Evolutionary conservation across 1,140 invertebrate genomes (phyloP).

Genomic region (Chrysopa pallens): DNA sequence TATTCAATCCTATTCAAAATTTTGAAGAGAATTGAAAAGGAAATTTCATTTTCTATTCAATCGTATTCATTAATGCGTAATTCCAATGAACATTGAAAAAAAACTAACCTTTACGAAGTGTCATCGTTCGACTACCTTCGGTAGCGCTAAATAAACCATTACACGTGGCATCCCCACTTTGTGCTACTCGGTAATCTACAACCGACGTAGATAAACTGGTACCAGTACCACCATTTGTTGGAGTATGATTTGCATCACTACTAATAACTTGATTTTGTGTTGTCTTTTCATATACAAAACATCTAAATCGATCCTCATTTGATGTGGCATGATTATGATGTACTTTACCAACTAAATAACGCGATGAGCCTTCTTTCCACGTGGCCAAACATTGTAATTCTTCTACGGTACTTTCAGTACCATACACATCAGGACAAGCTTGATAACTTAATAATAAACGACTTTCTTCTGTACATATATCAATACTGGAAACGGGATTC

Average conservation of each 20-base stretch:
- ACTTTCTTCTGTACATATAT: conserved; percentile 78
- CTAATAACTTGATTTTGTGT: conserved; percentile 11
- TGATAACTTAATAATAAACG: conserved; percentile 73
- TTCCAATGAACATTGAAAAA: conserved; percentile 15
- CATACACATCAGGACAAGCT: conserved; percentile 75
- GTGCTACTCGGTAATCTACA: conserved; percentile 59
- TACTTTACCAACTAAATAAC: conserved; percentile 66
- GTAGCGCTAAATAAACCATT: conserved; percentile 66
- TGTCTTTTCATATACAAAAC: conserved; percentile 78
- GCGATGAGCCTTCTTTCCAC: conserved; percentile 77
- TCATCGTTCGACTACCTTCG: conserved; percentile 59
- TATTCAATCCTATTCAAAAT: too few species aligned
- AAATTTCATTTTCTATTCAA: too few species aligned
- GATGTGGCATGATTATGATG: conserved; percentile 69
- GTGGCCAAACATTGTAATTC: conserved; percentile 69
- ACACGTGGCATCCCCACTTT: conserved; percentile 77
- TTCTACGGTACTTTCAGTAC: conserved; percentile 75
- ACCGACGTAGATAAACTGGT: conserved; percentile 22
- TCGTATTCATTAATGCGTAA: not conserved
- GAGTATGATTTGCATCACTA: not conserved
- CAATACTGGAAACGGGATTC: conserved; percentile 66
- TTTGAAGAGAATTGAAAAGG: too few species aligned
- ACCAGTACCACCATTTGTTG: not conserved
- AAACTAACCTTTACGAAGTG: conserved; percentile 41
- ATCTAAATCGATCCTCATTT: conserved; percentile 80